phyloP scores from a whole-genome alignment of 1,140 invertebrate genomes.

The Philopotamus ludificatus region DNA sequence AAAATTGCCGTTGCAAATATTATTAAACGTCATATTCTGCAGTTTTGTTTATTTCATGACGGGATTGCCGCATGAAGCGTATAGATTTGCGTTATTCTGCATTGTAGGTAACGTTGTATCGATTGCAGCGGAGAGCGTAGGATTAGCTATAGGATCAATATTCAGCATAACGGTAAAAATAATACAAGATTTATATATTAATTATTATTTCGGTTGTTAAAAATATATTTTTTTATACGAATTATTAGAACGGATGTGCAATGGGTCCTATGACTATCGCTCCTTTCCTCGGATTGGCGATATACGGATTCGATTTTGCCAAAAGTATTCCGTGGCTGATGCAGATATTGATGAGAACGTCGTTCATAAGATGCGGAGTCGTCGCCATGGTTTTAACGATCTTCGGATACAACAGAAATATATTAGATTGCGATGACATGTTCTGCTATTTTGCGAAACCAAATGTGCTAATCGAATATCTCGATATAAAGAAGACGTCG shows the following conservation, averaged over 20 bases:
- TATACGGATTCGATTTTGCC: constrained; percentile 68
- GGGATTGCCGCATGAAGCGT: constrained; percentile 56
- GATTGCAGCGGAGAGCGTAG: constrained; percentile 62
- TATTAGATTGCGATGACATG: constrained; percentile 59
- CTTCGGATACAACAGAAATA: constrained; percentile 60
- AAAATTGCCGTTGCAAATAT: constrained; percentile 58
- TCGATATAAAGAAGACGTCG: constrained; percentile 57
- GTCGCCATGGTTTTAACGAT: constrained; percentile 60
- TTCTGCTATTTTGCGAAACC: constrained; percentile 64
- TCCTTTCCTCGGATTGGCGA: constrained; percentile 62
- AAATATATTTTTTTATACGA: constrained; percentile 19
- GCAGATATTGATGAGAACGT: constrained; percentile 61
- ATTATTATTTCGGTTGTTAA: not conserved
- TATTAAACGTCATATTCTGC: constrained; percentile 60
- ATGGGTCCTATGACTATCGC: constrained; percentile 63
- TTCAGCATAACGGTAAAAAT: constrained; percentile 65
- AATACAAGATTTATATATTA: constrained; percentile 15
- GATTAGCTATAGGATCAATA: constrained; percentile 63
- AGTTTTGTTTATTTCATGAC: constrained; percentile 61
- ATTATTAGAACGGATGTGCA: constrained; percentile 63
- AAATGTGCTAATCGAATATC: constrained; percentile 57
- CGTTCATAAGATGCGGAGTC: constrained; percentile 63
- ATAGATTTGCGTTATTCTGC: constrained; percentile 59
- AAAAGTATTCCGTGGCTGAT: constrained; percentile 58
- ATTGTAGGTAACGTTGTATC: constrained; percentile 59